Evolutionary conservation across 2,113 vertebrate species (phyloP).

Genomic region (Semicossyphus pulcher): DNA sequence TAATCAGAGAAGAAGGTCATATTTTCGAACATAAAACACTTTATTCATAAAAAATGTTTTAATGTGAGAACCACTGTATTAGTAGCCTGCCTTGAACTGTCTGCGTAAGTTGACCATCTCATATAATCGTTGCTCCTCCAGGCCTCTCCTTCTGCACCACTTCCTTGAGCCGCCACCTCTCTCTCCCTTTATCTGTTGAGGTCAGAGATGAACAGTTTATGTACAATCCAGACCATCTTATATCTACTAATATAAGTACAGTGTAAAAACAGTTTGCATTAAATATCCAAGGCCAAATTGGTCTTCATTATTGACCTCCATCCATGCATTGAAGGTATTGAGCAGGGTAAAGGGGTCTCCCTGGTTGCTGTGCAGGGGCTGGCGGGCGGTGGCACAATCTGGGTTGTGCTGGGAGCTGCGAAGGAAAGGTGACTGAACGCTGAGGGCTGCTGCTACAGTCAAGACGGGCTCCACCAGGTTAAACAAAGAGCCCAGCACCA

Average conservation of each 20-base stretch:
- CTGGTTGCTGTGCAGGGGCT: constrained; percentile 88
- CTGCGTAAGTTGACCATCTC: constrained; percentile 92
- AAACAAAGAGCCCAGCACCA: constrained; percentile 90
- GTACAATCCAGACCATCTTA: not conserved
- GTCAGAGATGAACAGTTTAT: not conserved
- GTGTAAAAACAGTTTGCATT: not conserved
- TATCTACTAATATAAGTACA: not conserved
- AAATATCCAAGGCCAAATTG: not conserved
- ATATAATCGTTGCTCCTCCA: constrained; percentile 94
- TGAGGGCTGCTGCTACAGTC: constrained; percentile 88
- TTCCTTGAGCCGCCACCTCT: constrained; percentile 82
- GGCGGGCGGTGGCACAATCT: constrained; percentile 81
- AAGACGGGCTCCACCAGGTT: constrained; percentile 87
- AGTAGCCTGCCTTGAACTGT: constrained; percentile 88
- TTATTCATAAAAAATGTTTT: not conserved
- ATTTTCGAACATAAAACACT: not conserved
- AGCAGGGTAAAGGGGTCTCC: constrained; percentile 93
- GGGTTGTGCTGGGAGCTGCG: constrained; percentile 84
- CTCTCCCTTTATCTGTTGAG: constrained; percentile 87
- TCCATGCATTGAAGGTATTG: constrained; percentile 92
- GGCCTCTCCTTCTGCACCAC: constrained; percentile 90
- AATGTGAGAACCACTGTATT: not conserved
- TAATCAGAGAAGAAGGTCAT: not conserved
- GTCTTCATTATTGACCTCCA: constrained; percentile 84
- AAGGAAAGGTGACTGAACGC: constrained; percentile 90